Conservation (phyloP, 2,113 vertebrate genomes). For the Numenius arquata region DNA sequence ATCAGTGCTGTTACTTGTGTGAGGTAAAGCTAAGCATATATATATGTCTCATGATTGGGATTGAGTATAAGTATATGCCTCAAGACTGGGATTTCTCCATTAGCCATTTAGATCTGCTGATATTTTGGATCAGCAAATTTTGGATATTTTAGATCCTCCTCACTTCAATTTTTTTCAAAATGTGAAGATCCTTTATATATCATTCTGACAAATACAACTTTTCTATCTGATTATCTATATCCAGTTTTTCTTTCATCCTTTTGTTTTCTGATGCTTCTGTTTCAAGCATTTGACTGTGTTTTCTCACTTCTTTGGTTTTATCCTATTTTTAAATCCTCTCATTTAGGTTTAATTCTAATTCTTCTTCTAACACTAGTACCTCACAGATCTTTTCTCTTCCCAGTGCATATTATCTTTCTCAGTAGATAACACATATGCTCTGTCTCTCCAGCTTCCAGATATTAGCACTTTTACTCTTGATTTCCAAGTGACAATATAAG, state of each 20-base stretch:
- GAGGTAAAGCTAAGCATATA: slow-evolving; percentile 49
- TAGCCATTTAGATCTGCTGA: background rate
- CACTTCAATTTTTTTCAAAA: background rate
- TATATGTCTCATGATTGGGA: background rate
- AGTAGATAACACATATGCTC: background rate
- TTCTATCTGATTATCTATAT: background rate
- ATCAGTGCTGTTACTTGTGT: slow-evolving; percentile 15
- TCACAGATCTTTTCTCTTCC: slow-evolving; percentile 4
- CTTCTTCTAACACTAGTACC: background rate
- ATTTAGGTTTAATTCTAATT: slow-evolving; percentile 19
- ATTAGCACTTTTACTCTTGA: slow-evolving; percentile 33
- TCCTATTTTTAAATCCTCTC: slow-evolving; percentile 1
- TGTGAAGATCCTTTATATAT: background rate
- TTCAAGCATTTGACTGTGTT: background rate
- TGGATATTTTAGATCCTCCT: background rate
- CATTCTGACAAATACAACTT: background rate
- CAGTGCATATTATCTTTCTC: background rate
- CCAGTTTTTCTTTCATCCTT: background rate
- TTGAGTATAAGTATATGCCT: background rate
- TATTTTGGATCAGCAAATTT: background rate
- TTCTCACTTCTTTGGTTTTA: background rate
- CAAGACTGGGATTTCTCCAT: background rate
- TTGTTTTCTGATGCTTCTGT: background rate
- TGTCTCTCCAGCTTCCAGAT: background rate
- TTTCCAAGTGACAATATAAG: slow-evolving; percentile 23